phyloP scores from a whole-genome alignment of 2,113 vertebrate genomes.

The Pyxicephalus adspersus region DNA sequence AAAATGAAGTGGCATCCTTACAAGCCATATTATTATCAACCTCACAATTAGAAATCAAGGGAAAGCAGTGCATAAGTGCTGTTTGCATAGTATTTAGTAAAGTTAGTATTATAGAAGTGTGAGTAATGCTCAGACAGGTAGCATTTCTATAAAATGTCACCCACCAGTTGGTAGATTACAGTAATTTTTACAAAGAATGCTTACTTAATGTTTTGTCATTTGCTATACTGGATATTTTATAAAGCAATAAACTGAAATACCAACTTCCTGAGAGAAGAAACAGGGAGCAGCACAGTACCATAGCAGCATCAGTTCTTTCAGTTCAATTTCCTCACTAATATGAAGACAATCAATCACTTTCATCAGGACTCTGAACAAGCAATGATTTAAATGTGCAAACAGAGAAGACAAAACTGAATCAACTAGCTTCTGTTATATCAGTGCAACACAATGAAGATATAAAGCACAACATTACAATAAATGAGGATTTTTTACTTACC shows the following conservation, averaged over 20 bases:
- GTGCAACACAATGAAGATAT: not conserved
- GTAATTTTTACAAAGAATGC: not conserved
- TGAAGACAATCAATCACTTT: conserved; percentile 40
- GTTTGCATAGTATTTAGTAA: not conserved
- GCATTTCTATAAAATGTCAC: not conserved
- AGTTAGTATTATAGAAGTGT: no score
- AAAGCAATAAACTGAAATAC: conserved; percentile 5
- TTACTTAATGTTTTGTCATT: not conserved
- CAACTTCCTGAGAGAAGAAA: not conserved
- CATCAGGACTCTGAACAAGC: not conserved
- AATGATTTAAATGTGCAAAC: not conserved
- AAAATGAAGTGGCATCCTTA: not conserved
- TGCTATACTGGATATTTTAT: not conserved
- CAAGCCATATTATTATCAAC: not conserved
- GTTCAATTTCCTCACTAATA: conserved; percentile 24
- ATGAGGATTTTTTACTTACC: conserved; percentile 76
- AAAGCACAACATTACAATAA: conserved; percentile 12
- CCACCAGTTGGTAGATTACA: not conserved
- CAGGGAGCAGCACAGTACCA: not conserved
- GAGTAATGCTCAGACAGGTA: conserved; percentile 3
- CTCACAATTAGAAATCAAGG: not conserved
- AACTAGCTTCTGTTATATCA: not conserved
- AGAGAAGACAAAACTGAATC: not conserved
- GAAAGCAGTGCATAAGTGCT: not conserved
- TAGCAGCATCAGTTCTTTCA: not conserved